Percentiles rank a stretch among this genome's conserved stretches.
Conservation (phyloP, 1,140 invertebrate species). For the Brachystomella parvula region DNA sequence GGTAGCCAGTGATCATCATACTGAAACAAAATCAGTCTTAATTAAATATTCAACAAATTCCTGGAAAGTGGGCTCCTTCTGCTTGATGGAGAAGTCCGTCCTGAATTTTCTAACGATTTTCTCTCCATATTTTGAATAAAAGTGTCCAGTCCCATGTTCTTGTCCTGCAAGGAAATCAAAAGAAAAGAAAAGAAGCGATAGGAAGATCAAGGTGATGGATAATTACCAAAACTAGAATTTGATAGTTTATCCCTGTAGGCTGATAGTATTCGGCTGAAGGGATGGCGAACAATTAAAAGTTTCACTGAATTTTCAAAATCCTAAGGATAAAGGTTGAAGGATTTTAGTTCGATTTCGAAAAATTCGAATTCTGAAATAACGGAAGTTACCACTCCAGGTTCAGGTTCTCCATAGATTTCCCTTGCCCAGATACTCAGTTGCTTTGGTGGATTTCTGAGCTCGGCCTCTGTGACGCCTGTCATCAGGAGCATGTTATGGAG, state of each 20-base stretch:
- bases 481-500: slow-evolving; percentile 50
- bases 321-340: slow-evolving; percentile 37
- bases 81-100: slow-evolving; percentile 36
- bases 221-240: slow-evolving; percentile 43
- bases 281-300: slow-evolving; percentile 53
- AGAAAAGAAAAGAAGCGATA: neutral
- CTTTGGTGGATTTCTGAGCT: slow-evolving; percentile 41
- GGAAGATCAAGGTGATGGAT: neutral
- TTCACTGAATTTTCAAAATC: slow-evolving; percentile 46
- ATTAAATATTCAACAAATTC: slow-evolving; percentile 55
- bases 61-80: slow-evolving; percentile 56
- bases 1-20: slow-evolving; percentile 64
- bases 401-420: slow-evolving; percentile 44
- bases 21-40: slow-evolving; percentile 39
- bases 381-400: slow-evolving; percentile 40
- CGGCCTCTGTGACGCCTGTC: slow-evolving; percentile 45
- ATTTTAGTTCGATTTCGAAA: too few relatives aligned
- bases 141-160: slow-evolving; percentile 50
- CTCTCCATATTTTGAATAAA: slow-evolving; percentile 51
- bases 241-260: slow-evolving; percentile 59
- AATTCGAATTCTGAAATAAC: too few relatives aligned
- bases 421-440: slow-evolving; percentile 46
- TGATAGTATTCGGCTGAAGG: slow-evolving; percentile 56
- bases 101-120: slow-evolving; percentile 51
- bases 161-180: slow-evolving; percentile 25